A percentile compares a stretch with the other conserved stretches of the same genome.
Conservation (phyloP, 2,797 vertebrate genomes). For the Xenopus petersii region DNA sequence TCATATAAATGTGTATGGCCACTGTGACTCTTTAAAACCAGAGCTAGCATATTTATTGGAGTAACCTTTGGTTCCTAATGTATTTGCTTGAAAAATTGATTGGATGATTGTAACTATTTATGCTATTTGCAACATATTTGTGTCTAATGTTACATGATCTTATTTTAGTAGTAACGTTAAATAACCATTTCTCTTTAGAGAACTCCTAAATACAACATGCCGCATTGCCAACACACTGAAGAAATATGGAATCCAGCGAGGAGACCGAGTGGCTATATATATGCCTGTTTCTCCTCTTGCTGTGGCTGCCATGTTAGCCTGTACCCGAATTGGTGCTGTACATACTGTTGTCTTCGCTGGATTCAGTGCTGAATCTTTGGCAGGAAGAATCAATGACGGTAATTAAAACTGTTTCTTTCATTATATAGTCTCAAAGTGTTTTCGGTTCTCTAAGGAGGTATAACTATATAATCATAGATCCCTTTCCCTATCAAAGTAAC, state of each 20-base stretch:
- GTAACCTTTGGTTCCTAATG: too few species aligned
- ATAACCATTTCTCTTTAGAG: constrained; percentile 60
- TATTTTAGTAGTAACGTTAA: background rate
- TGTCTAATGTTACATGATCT: too few species aligned
- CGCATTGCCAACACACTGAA: constrained; percentile 88
- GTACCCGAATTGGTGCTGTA: constrained; percentile 83
- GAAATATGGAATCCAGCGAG: constrained; percentile 75
- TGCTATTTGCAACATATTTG: too few species aligned
- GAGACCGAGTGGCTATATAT: constrained; percentile 91
- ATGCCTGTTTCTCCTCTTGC: constrained; percentile 85
- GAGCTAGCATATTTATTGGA: too few species aligned
- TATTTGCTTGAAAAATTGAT: too few species aligned
- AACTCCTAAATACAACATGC: constrained; percentile 89
- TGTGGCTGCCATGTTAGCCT: constrained; percentile 92
- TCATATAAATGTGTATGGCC: too few species aligned
- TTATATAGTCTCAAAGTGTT: too few species aligned
- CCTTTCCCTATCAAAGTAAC: too few species aligned
- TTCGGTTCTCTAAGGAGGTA: too few species aligned
- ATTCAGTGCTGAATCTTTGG: constrained; percentile 87
- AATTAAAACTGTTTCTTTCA: constrained; percentile 54
- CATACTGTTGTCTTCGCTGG: constrained; percentile 93
- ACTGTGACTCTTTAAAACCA: too few species aligned
- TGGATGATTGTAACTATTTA: too few species aligned
- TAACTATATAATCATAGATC: too few species aligned
- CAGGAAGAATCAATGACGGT: constrained; percentile 89